These are phyloP conservation scores for Drymodes brunneopygia DNA, from an alignment of 2,113 vertebrate genomes.

Conservation along the genomic window DNA sequence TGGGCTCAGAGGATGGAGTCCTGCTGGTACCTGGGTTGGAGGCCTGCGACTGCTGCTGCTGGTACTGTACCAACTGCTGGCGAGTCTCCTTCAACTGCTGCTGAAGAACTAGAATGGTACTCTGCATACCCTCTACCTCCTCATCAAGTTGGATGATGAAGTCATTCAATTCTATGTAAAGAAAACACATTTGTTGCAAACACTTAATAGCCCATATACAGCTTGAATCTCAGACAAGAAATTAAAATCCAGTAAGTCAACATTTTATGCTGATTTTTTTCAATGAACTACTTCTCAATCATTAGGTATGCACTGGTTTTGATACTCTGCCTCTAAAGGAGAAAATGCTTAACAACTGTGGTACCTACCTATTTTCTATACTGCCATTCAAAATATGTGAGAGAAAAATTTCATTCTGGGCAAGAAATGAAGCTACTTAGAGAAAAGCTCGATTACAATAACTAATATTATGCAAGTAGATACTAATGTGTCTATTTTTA, in stretches of 20 bases:
- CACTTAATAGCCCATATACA: conserved; percentile 53
- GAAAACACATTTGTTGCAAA: conserved; percentile 57
- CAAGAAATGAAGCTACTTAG: background rate
- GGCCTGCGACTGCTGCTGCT: conserved; percentile 79
- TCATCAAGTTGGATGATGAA: conserved; percentile 99
- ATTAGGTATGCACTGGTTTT: background rate
- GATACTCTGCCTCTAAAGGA: conserved; percentile 25
- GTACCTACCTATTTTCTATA: background rate
- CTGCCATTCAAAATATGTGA: background rate
- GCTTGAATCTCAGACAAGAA: background rate
- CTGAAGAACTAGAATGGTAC: conserved; percentile 97
- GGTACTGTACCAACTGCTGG: conserved; percentile 86
- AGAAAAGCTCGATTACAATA: background rate
- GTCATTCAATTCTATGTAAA: conserved; percentile 91
- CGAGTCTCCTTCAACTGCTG: conserved; percentile 93
- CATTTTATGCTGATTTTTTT: background rate
- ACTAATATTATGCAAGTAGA: background rate
- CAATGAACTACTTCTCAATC: background rate
- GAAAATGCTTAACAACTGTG: background rate
- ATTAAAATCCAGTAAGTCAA: background rate
- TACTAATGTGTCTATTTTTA: background rate
- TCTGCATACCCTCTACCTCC: conserved; percentile 99
- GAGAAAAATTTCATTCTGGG: background rate
- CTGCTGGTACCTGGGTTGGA: conserved; percentile 81
- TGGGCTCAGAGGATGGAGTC: conserved; percentile 82